Base-by-base conservation (phyloP, 2,113 vertebrate genomes). In the Hydrolagus affinis region DNA sequence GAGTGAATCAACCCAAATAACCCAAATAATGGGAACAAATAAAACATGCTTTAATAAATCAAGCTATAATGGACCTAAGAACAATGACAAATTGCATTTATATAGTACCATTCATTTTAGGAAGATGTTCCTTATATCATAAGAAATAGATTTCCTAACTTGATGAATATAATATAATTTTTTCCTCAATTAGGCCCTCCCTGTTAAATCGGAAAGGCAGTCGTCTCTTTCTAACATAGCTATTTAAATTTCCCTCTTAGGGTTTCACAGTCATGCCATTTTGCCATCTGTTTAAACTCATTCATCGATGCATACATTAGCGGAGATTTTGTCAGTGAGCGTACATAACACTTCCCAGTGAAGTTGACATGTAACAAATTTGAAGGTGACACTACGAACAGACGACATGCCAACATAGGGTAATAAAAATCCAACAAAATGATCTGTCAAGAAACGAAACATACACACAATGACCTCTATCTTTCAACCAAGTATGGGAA, bases 201-300 rank as follows among this genome's bases (percentile, higher is more conserved):
- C 0, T 44, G 15, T 17, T 64, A 11, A 11, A 62, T 62, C 17
- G 64, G 19, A 66, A 75, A 74, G 8, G 14, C 60, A 64, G 77
- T 25, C 60, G 8, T 80, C n/a, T 60, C 23, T 62, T 80, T 80
- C 59, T 21, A 60, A 80, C 60, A 62, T 8, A 8, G 25, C 76
- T 80, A 14, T 62, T 80, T 62, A 25, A 80, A 80, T 62, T 80
- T 80, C 76, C n/a, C 21, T 64, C 59, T 80, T 12, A 80, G n/a
- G n/a, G 62, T 77, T 59, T 77, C 75, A 59, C 56, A 59, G 56
- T 77, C 30, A 59, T 23, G 21, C 62, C 59, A 19, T 80, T 2
- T 62, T 14, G 57, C n/a, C 62, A 59, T 62, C 76, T 28, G 74
- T 80, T 80, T 62, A 64, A 80, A 64, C 14, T 62, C 57, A 80